phyloP scores from a whole-genome alignment of 2,797 vertebrate genomes.

The Silurus lanzhouensis region DNA sequence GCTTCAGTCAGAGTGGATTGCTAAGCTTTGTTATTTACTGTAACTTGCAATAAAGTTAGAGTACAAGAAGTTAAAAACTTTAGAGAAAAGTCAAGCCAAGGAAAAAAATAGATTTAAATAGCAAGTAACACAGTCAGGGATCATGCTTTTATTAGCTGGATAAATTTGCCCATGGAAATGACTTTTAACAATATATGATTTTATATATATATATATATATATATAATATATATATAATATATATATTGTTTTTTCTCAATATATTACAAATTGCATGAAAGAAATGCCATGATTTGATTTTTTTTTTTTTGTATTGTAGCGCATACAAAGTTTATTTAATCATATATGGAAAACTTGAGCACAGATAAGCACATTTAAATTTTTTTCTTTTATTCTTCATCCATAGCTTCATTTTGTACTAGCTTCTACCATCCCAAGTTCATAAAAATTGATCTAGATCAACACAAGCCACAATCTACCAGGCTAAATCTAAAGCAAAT shows the following conservation, averaged over 20 bases:
- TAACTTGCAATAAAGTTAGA: neutral
- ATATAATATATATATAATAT: no score
- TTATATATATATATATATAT: no score
- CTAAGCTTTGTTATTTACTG: neutral
- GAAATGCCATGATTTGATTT: neutral
- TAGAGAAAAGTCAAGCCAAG: neutral
- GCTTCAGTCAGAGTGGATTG: neutral
- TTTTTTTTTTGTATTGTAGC: neutral
- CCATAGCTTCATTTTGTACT: neutral
- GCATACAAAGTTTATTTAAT: no score
- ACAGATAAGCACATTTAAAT: no score
- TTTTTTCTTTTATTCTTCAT: no score
- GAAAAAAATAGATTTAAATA: neutral
- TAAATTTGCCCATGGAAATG: neutral
- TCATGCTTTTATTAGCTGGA: neutral
- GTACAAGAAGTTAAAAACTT: no score
- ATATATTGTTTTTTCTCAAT: no score
- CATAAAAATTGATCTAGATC: neutral
- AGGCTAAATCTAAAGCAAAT: neutral
- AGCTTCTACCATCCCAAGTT: neutral
- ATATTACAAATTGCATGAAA: neutral
- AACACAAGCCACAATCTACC: neutral
- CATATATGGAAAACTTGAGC: no score
- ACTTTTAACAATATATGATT: neutral
- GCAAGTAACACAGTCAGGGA: neutral